Percentiles rank a stretch among this genome's conserved stretches.
phyloP scores from a whole-genome alignment of 2,113 vertebrate genomes.

The Amia ocellicauda region DNA sequence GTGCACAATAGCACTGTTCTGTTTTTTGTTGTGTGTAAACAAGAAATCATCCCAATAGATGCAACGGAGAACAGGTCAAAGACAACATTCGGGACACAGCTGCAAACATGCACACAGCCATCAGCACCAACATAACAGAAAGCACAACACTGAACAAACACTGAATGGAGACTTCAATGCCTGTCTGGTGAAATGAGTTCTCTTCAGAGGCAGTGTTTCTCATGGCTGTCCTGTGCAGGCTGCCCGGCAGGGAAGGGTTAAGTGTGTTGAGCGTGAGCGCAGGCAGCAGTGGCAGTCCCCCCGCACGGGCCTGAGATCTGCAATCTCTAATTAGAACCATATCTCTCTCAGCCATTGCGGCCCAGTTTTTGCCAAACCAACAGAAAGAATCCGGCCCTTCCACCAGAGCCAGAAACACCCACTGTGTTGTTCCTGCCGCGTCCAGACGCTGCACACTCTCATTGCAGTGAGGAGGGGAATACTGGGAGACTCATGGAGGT shows the following conservation, averaged over 20 bases:
- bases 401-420: conserved; percentile 65
- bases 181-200: too few species aligned
- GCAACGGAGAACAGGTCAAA: too few species aligned
- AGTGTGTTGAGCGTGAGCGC: conserved; percentile 21
- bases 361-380: conserved; percentile 63
- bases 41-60: too few species aligned
- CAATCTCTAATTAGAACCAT: conserved; percentile 77
- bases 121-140: too few species aligned
- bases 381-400: conserved; percentile 51
- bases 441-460: conserved; percentile 70
- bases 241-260: conserved; percentile 43
- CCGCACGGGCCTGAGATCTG: conserved; percentile 39
- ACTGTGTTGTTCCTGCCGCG: conserved; percentile 64
- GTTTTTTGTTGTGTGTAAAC: too few species aligned
- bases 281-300: neutral
- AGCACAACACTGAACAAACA: too few species aligned
- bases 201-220: too few species aligned
- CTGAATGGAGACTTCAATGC: too few species aligned
- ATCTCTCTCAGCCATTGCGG: conserved; percentile 58
- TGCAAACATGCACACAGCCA: too few species aligned
- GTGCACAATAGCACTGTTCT: too few species aligned
- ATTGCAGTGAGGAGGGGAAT: conserved; percentile 53
- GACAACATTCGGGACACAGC: too few species aligned
- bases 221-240: too few species aligned
- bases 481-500: conserved; percentile 47